These are phyloP conservation scores for Alauda arvensis DNA, from an alignment of 2,797 vertebrate species.

Conservation along the genomic window DNA sequence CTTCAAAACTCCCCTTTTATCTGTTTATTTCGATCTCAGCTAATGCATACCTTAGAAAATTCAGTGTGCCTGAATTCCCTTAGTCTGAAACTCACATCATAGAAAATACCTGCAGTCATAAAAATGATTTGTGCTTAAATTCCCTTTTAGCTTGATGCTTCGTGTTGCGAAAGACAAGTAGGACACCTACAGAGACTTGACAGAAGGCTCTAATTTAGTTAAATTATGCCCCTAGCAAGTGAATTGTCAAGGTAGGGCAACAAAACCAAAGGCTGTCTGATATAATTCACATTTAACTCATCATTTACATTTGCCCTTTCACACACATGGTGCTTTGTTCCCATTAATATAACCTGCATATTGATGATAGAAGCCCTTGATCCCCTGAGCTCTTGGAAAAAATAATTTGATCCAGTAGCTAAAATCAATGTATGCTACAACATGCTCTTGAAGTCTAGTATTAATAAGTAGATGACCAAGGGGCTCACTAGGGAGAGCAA, in stretches of 20 bases:
- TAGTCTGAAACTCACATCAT: background rate
- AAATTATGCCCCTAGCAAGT: background rate
- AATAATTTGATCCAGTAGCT: background rate
- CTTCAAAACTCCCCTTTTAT: background rate
- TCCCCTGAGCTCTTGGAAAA: background rate
- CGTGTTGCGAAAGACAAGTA: background rate
- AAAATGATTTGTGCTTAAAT: background rate
- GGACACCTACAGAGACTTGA: background rate
- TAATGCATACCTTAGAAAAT: background rate
- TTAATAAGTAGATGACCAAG: background rate
- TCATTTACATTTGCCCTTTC: slow-evolving; percentile 7
- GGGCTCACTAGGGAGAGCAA: background rate
- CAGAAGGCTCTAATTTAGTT: background rate
- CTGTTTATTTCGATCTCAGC: background rate
- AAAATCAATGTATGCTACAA: background rate
- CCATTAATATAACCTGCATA: background rate
- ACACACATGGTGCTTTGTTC: background rate
- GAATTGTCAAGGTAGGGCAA: background rate
- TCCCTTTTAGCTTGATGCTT: slow-evolving; percentile 1
- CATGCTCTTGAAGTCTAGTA: background rate
- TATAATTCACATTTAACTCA: background rate
- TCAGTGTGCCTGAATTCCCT: background rate
- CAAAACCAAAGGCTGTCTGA: slow-evolving; percentile 4
- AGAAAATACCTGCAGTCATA: background rate
- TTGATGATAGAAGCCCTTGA: background rate